Conservation (phyloP, 2,113 vertebrate species). For the Cichladusa arquata region DNA sequence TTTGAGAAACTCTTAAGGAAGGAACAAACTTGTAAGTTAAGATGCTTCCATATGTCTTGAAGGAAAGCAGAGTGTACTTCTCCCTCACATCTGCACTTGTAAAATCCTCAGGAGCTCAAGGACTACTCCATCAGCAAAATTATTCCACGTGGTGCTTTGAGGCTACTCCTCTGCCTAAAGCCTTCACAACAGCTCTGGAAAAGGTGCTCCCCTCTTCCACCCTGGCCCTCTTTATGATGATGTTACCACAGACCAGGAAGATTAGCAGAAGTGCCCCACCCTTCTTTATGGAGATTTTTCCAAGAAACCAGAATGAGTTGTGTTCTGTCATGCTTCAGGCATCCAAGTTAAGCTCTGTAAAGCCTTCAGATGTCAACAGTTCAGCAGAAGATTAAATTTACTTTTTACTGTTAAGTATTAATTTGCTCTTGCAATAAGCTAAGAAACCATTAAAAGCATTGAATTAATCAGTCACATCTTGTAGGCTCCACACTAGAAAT, state of each 20-base stretch:
- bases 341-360: background rate
- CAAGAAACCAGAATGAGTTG: background rate
- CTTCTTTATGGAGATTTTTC: background rate
- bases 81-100: background rate
- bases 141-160: background rate
- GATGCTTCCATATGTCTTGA: background rate
- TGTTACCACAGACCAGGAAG: background rate
- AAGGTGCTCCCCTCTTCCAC: background rate
- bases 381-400: background rate
- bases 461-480: background rate
- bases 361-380: background rate
- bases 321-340: background rate
- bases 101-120: background rate
- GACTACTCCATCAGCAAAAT: background rate
- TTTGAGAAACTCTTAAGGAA: background rate
- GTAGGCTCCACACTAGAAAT: background rate
- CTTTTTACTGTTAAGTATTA: background rate
- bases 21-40: background rate
- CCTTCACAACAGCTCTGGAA: background rate
- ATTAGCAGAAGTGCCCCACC: background rate
- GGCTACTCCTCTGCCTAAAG: background rate
- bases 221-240: background rate
- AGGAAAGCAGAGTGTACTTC: background rate
- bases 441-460: background rate
- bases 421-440: background rate